Base-by-base conservation (phyloP, 53 echinoderm and acorn worm genomes). In the Luidia sarsii region DNA sequence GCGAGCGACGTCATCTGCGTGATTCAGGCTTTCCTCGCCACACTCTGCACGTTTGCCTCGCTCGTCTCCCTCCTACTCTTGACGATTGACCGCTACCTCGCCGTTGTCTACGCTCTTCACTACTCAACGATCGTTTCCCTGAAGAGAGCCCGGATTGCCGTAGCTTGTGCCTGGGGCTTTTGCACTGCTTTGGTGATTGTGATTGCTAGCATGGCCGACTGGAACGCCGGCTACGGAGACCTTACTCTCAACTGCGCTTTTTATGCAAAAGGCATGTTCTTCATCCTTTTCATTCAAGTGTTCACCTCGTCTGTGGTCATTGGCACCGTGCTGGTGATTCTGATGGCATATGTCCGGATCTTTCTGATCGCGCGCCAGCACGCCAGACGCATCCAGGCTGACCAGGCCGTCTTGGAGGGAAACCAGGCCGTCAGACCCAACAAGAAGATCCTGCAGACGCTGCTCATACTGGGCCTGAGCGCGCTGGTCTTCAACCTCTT, bases 31-130 rank as follows among this genome's bases (percentile, higher is more conserved):
- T 67, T 46, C 28, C 23, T 67, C n/a, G 23, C 20, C 39, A 0
- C 13, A 8, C 0, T 39, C 2, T 48, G 20, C 21, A 0, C 2
- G 0, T 11, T 3, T 39, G 27, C 9, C 2, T 62, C 62, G 27
- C 1, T 39, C 4, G 29, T 79, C 16, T 79, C 79, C 0, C 29
- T 79, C 35, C 45, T 79, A 10, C 36, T 79, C 7, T 62, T 79
- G 19, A 79, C 61, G 13, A 10, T 43, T 2, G 79, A 79, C 30
- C 79, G 79, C 2, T 79, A 79, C 32, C 45, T 79, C 15, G 39
- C 79, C 16, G 79, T 79, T 4, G 63, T 49, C 16, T 21, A 79
- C 27, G 62, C 79, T 15, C 79, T 79, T 20, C 79, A 48, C 8
- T 79, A 79, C 34, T 46, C 24, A 1, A 28, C 49, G 7, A 32